Evolutionary conservation across 1,140 invertebrate genomes (phyloP).

Genomic region (Leucophenga varia): DNA sequence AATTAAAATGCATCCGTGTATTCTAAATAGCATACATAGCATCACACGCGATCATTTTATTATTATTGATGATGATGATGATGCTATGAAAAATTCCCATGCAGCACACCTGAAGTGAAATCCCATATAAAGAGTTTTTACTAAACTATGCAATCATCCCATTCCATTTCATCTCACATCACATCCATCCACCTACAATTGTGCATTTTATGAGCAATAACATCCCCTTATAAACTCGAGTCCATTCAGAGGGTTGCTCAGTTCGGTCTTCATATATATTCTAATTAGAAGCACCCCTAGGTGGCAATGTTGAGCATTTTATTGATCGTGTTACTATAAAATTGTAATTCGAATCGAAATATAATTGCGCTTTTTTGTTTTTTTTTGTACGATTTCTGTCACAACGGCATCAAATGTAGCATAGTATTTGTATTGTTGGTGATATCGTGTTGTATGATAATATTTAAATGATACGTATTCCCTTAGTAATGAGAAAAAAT

Average conservation of each 20-base stretch:
- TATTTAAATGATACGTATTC: no score
- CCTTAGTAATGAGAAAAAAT: no score
- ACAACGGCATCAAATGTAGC: no score
- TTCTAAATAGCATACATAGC: constrained; percentile 38
- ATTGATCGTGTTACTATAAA: constrained; percentile 55
- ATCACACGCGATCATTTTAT: constrained; percentile 47
- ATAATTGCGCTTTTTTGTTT: constrained; percentile 50
- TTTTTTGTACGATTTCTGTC: no score
- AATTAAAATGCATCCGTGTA: no score
- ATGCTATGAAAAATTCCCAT: no score
- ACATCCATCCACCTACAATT: constrained; percentile 11
- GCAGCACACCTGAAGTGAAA: constrained; percentile 40
- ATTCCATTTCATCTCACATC: no score
- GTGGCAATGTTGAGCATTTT: constrained; percentile 50
- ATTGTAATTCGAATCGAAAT: constrained; percentile 51
- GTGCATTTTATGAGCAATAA: constrained; percentile 9
- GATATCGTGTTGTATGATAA: no score
- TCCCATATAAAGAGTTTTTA: not conserved
- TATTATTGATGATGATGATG: no score
- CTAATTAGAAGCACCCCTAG: constrained; percentile 33
- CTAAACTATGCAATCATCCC: constrained; percentile 21
- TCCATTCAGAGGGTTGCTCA: constrained; percentile 19
- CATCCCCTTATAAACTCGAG: not conserved
- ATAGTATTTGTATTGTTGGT: no score
- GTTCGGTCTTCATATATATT: constrained; percentile 24